These are phyloP conservation scores for Melanotaenia boesemani DNA, from an alignment of 2,797 vertebrate species.

Conservation along the genomic window DNA sequence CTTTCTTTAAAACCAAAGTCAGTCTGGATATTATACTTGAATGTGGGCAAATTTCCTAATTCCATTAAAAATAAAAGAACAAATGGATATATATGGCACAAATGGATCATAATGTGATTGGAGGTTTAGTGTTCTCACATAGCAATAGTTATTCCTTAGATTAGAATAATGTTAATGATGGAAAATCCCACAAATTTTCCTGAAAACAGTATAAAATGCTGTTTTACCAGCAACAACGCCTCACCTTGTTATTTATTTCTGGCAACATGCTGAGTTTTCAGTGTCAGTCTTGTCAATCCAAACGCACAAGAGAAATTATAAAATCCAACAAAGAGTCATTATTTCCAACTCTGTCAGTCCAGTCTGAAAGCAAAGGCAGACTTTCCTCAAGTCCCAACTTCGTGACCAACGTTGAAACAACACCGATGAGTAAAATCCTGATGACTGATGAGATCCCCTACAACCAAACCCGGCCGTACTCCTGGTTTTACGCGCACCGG, in stretches of 20 bases:
- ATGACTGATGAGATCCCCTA: constrained; percentile 50
- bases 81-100: neutral
- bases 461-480: constrained; percentile 34
- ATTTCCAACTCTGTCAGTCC: constrained; percentile 48
- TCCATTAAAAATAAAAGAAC: neutral
- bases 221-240: constrained; percentile 26
- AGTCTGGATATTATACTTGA: constrained; percentile 40
- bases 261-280: constrained; percentile 80
- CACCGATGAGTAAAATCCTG: constrained; percentile 45
- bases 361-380: neutral
- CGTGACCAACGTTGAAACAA: constrained; percentile 13
- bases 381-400: constrained; percentile 18
- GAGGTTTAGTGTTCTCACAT: neutral
- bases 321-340: constrained; percentile 65
- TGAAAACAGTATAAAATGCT: neutral
- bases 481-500: constrained; percentile 59
- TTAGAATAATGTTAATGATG: neutral
- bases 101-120: neutral
- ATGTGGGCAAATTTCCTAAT: constrained; percentile 28
- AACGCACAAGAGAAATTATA: constrained; percentile 49
- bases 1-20: constrained; percentile 14
- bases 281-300: constrained; percentile 38
- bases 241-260: constrained; percentile 87
- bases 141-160: neutral
- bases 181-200: neutral